Conservation (phyloP, 2,797 vertebrate species). For the Schizopygopsis malacanthus region DNA sequence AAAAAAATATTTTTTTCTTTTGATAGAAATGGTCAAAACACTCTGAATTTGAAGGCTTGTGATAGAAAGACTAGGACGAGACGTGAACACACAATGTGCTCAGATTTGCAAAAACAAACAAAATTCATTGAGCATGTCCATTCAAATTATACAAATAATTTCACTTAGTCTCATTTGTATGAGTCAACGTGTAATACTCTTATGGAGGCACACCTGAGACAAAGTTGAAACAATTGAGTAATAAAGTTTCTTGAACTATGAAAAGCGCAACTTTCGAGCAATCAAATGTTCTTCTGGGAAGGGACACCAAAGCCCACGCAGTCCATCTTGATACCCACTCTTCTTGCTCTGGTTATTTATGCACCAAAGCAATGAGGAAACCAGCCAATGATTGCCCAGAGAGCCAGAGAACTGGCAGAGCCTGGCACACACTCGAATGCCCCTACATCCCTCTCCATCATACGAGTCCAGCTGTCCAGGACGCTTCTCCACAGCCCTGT, state of each 20-base stretch:
- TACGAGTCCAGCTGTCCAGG: slow-evolving; percentile 37
- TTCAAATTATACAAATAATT: neutral
- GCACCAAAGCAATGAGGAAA: slow-evolving; percentile 13
- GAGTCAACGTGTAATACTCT: neutral
- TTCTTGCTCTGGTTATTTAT: slow-evolving; percentile 18
- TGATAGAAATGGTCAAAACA: neutral
- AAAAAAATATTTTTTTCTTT: too few species aligned
- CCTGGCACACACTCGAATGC: neutral
- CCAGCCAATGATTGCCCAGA: slow-evolving; percentile 23
- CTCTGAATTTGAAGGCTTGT: neutral
- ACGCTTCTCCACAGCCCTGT: slow-evolving; percentile 22
- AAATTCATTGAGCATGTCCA: neutral
- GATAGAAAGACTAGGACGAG: neutral
- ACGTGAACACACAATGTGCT: neutral
- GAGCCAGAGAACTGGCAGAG: slow-evolving; percentile 29
- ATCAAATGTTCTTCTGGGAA: slow-evolving; percentile 20
- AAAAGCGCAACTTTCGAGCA: slow-evolving; percentile 5
- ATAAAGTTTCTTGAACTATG: neutral
- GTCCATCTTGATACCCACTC: slow-evolving; percentile 14
- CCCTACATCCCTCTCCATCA: slow-evolving; percentile 32
- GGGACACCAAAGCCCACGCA: slow-evolving; percentile 7
- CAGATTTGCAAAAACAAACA: neutral
- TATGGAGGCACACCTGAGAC: slow-evolving; percentile 6
- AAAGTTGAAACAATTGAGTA: neutral
- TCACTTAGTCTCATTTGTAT: neutral